These are phyloP conservation scores for Hippocampus barbouri DNA, from an alignment of 2,113 vertebrate genomes.

Conservation along the genomic window DNA sequence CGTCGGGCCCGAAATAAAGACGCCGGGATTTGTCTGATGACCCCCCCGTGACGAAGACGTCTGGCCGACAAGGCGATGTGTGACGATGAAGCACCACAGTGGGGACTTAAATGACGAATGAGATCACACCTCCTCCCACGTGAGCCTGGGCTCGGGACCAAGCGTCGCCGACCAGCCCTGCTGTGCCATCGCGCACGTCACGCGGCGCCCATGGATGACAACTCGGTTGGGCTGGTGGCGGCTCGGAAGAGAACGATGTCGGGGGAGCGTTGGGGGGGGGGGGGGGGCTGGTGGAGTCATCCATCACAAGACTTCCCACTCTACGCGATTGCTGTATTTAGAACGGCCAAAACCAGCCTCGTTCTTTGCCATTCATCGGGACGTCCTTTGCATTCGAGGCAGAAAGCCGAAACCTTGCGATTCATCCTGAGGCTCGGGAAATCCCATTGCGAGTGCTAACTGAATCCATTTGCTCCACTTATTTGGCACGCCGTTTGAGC, in stretches of 20 bases:
- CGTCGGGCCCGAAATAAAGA: constrained; percentile 50
- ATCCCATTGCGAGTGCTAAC: too few relatives aligned
- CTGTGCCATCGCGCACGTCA: constrained; percentile 24
- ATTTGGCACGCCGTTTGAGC: too few relatives aligned
- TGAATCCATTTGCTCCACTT: too few relatives aligned
- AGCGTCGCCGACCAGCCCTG: constrained; percentile 27
- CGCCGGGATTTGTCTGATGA: constrained; percentile 51
- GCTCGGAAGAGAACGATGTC: constrained; percentile 23
- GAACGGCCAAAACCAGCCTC: constrained; percentile 27
- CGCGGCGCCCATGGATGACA: constrained; percentile 21
- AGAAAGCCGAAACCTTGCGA: not conserved
- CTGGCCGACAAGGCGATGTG: constrained; percentile 30
- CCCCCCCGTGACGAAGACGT: constrained; percentile 51
- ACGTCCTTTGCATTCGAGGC: constrained; percentile 10
- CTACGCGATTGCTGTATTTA: not conserved
- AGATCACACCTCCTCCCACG: constrained; percentile 53
- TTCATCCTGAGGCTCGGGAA: too few relatives aligned
- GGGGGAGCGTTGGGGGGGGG: constrained; percentile 17
- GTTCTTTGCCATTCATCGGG: constrained; percentile 3
- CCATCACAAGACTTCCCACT: constrained; percentile 35
- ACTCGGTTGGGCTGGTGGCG: constrained; percentile 19
- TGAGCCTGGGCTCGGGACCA: constrained; percentile 20
- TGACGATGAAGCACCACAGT: constrained; percentile 51
- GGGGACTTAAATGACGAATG: constrained; percentile 53
- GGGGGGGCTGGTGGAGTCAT: constrained; percentile 49